Evolutionary conservation across 2,888 invertebrate genomes (phyloP).

Genomic region (Lithophane leautieri): DNA sequence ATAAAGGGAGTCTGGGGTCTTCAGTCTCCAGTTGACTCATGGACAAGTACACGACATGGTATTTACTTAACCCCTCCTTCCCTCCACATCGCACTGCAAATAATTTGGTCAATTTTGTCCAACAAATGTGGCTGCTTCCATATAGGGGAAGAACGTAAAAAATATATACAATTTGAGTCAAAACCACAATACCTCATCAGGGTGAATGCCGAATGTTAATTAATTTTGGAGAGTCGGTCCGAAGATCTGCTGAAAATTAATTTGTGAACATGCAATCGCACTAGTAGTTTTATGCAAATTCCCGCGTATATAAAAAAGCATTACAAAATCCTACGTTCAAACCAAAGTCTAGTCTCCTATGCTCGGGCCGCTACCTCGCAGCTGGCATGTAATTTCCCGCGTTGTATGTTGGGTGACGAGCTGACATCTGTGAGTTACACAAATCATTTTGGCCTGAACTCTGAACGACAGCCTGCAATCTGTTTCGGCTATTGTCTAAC

Average conservation of each 20-base stretch:
- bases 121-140: background rate
- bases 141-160: too few relatives aligned
- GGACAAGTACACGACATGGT: too few relatives aligned
- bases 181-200: background rate
- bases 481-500: conserved; percentile 54
- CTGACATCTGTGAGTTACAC: conserved; percentile 62
- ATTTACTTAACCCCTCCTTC: too few relatives aligned
- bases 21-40: too few relatives aligned
- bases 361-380: conserved; percentile 30
- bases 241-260: background rate
- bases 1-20: too few relatives aligned
- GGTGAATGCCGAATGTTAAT: too few relatives aligned
- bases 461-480: conserved; percentile 63
- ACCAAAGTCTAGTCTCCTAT: conserved; percentile 8
- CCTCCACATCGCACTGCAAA: too few relatives aligned
- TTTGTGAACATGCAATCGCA: background rate
- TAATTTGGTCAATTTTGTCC: background rate
- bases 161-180: background rate
- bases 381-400: conserved; percentile 63
- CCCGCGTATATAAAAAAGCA: background rate
- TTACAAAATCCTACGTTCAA: conserved; percentile 22
- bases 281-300: background rate
- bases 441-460: conserved; percentile 63
- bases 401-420: conserved; percentile 42
- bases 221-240: too few relatives aligned